Evolutionary conservation across 2,113 vertebrate genomes (phyloP).

Genomic region (Vireo altiloquus): DNA sequence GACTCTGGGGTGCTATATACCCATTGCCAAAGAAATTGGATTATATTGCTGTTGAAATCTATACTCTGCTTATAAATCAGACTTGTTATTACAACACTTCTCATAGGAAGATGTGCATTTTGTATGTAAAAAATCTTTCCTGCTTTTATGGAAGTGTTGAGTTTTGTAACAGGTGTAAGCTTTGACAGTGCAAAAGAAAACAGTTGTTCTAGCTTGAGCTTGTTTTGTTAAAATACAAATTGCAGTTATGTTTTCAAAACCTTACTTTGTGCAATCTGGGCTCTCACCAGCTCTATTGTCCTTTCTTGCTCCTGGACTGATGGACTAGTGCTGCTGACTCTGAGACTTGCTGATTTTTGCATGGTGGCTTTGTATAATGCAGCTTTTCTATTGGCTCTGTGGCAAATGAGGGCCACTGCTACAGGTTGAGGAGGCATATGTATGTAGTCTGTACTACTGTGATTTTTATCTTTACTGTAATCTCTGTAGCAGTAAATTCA

Average conservation of each 20-base stretch:
- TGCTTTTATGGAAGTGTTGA: neutral
- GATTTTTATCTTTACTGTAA: neutral
- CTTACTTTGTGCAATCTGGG: neutral
- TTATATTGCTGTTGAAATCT: neutral
- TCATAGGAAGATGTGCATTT: neutral
- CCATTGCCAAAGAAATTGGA: neutral
- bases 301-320: neutral
- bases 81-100: neutral
- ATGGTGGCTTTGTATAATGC: neutral
- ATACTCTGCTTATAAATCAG: neutral
- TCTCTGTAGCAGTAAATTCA: neutral
- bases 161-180: neutral
- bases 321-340: neutral
- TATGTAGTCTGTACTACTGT: neutral
- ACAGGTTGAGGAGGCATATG: neutral
- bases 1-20: neutral
- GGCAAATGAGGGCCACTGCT: neutral
- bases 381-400: neutral
- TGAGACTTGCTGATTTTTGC: neutral
- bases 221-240: neutral
- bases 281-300: fast-evolving
- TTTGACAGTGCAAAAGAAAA: neutral
- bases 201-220: neutral
- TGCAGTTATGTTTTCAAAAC: neutral
- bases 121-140: neutral